Base-by-base conservation (phyloP, 2,797 vertebrate genomes). In the Takifugu ocellatus region DNA sequence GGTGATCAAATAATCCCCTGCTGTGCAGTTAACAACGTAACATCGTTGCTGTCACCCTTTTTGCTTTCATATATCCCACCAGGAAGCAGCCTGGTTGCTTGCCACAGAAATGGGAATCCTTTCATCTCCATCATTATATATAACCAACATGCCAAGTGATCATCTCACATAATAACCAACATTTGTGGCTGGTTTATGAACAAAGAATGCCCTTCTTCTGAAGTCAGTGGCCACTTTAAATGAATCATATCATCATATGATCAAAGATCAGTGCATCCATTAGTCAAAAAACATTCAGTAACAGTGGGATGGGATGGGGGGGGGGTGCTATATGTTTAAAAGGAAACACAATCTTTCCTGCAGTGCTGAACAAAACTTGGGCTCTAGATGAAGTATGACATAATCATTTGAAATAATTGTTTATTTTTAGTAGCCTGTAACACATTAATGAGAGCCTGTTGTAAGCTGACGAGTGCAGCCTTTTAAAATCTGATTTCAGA, bases 1-100 rank as follows among this genome's bases (percentile, higher is more conserved):
- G 47, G 56, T 72, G 72, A 84, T 79, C 75, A 78, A 78, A 84
- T 72, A 62, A 65, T 73, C 72, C 65, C 78, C 70, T 56, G 64
- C 75, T 69, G 75, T 49, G 77, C 48, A 50, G 48, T 62, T 70
- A 74, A 76, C 55, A 73, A 66, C 66, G 59, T 46, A 53, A 68
- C 71, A 51, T 68, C 54, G 68, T 75, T 70, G 52, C 58, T 53
- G 77, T 53, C 68, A 65, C 63, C 66, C 71, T 52, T 74, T 78
- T 21, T 68, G 55, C 83, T 76, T 71, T 73, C 49, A 15, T 36
- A 51, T 29, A 56, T 70, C 62, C 24, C 2, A 61, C 53, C 65
- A 52, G 36, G 36, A 65, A 61, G 68, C 69, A 52, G 61, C 42
- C 21, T 63, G 58, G 54, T 77, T 61, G 72, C 79, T 61, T 55